phyloP scores from a whole-genome alignment of 2,797 vertebrate genomes.

The Psittacula echo region DNA sequence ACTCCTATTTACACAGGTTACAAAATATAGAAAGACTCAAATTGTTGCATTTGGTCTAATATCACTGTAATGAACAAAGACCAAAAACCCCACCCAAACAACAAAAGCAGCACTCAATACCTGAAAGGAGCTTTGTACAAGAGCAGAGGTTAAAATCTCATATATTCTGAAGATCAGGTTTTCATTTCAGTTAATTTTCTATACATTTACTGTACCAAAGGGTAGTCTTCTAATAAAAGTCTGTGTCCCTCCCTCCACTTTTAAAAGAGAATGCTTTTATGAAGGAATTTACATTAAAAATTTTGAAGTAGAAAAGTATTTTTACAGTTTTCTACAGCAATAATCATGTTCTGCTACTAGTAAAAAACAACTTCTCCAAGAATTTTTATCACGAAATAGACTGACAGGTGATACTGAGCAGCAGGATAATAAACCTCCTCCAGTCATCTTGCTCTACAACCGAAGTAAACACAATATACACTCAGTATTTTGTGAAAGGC shows the following conservation, averaged over 20 bases:
- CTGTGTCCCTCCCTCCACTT: not conserved
- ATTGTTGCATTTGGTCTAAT: not conserved
- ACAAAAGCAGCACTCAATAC: conserved; percentile 12
- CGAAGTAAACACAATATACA: not conserved
- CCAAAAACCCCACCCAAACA: not conserved
- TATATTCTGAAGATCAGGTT: not conserved
- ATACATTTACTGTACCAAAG: conserved; percentile 22
- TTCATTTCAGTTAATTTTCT: conserved; percentile 54
- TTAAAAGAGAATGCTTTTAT: not conserved
- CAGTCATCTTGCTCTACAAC: not conserved
- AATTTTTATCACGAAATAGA: not conserved
- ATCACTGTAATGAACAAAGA: not conserved
- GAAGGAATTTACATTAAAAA: conserved; percentile 56
- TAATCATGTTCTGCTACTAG: not conserved
- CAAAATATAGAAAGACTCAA: not conserved
- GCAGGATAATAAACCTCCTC: not conserved
- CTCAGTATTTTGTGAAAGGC: not conserved
- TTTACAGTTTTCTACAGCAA: not conserved
- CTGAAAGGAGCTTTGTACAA: conserved; percentile 3
- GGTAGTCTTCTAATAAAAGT: not conserved
- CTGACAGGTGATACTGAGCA: not conserved
- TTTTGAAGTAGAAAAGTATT: conserved; percentile 44
- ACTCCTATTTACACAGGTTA: not conserved
- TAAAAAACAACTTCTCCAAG: not conserved
- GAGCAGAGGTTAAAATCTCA: conserved; percentile 21